phyloP scores from a whole-genome alignment of 2,888 invertebrate genomes.

The Amiota communis region DNA sequence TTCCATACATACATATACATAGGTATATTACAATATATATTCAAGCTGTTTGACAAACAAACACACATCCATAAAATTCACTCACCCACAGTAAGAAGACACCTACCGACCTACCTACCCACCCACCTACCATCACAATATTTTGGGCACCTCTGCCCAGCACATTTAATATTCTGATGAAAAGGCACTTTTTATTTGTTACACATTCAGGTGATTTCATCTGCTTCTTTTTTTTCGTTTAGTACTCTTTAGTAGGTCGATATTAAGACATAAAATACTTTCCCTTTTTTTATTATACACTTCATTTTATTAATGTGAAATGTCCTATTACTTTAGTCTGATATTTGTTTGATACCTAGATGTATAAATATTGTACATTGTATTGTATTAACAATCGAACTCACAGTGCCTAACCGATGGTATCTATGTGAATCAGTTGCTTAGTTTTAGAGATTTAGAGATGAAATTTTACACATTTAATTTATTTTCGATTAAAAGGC shows the following conservation, averaged over 20 bases:
- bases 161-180: constrained; percentile 63
- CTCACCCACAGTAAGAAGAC: constrained; percentile 35
- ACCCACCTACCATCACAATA: neutral
- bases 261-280: constrained; percentile 10
- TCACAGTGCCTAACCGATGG: too few species aligned
- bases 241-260: constrained; percentile 19
- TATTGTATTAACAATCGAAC: too few species aligned
- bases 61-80: constrained; percentile 47
- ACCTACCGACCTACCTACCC: neutral
- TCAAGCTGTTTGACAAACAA: constrained; percentile 58
- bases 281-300: constrained; percentile 24
- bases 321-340: too few species aligned
- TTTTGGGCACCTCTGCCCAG: neutral
- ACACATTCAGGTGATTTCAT: constrained; percentile 40
- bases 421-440: too few species aligned
- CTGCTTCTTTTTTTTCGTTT: constrained; percentile 17
- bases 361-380: too few species aligned
- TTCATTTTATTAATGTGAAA: too few species aligned
- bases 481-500: too few species aligned
- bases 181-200: constrained; percentile 62
- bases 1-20: too few species aligned
- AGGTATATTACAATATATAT: constrained; percentile 27
- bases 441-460: too few species aligned
- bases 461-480: too few species aligned
- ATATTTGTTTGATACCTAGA: too few species aligned